Evolutionary conservation across 2,113 vertebrate species (phyloP).

Genomic region (Lepus timidus): DNA sequence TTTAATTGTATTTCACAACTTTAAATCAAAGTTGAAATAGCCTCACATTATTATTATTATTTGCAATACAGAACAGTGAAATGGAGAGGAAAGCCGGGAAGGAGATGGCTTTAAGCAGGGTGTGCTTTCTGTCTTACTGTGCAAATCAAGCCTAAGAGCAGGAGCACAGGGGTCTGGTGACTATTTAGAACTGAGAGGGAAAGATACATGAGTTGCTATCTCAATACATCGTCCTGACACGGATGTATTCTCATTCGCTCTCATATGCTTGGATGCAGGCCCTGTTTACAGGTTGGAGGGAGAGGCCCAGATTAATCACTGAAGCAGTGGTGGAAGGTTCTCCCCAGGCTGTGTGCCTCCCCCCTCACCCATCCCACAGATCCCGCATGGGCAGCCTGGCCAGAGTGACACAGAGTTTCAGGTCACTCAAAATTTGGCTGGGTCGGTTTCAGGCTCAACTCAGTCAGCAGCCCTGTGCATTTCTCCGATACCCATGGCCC

Average conservation of each 20-base stretch:
- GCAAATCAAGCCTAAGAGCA: background rate
- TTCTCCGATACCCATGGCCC: background rate
- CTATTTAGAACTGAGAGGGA: background rate
- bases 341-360: accelerated
- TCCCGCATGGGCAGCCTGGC: background rate
- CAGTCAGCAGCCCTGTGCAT: background rate
- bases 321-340: background rate
- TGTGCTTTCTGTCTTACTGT: background rate
- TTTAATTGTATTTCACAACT: background rate
- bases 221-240: background rate
- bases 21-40: constrained; percentile 30
- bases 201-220: background rate
- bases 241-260: background rate
- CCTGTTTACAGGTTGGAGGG: background rate
- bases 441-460: background rate
- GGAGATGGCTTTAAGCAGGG: background rate
- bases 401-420: background rate
- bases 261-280: background rate
- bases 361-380: accelerated
- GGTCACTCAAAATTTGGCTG: background rate
- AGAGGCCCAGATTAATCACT: too few species aligned
- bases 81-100: background rate
- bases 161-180: background rate
- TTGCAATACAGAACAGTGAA: background rate
- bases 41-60: background rate